Base-by-base conservation (phyloP, 2,888 invertebrate genomes). In the Cheilosia vernalis region DNA sequence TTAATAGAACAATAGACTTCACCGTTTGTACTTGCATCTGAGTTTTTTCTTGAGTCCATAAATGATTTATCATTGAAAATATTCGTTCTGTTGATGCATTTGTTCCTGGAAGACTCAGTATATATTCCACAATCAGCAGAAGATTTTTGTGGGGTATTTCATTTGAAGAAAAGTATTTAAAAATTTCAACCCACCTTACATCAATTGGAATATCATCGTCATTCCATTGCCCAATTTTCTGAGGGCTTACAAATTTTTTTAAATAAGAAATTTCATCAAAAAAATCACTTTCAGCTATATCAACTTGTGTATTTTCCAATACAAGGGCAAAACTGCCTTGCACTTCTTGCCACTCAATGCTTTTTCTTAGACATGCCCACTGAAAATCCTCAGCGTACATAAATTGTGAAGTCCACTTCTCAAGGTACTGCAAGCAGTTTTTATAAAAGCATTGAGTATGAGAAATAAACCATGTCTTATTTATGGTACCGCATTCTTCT, bases 1-100 rank as follows among this genome's bases (percentile, higher is more conserved):
- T 30, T 0, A 30, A 7, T 5, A 27, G 27, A 27, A 27, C 4
- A 27, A 27, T 27, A 27, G 27, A 6, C 27, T 27, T 19, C 49
- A 19, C 49, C 21, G 21, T 56, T 56, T 33, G 33, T 30, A 56
- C 21, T 64, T 74, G 15, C 30, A 73, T 30, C 27, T 55, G 61
- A 33, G 61, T 44, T 77, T 70, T 78, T 70, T 55, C 78, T 55
- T 53, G 47, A 10, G 63, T 78, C 70, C 63, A 70, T 21, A 78
- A 70, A 33, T 70, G 61, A 53, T 69, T 77, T 37, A 69, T 53
- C 37, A 69, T 55, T 19, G 61, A 77, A 60, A 61, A 60, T 33
- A 78, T 61, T 70, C 70, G 30, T 61, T 78, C 78, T 30, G 69
- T 40, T n/a, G 77, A 53, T 55, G 69, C 78, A 44, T 78, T 78